A percentile compares a stretch with the other conserved stretches of the same genome.
phyloP scores from a whole-genome alignment of 2,888 invertebrate species.

The Torymus aiolomorphi region DNA sequence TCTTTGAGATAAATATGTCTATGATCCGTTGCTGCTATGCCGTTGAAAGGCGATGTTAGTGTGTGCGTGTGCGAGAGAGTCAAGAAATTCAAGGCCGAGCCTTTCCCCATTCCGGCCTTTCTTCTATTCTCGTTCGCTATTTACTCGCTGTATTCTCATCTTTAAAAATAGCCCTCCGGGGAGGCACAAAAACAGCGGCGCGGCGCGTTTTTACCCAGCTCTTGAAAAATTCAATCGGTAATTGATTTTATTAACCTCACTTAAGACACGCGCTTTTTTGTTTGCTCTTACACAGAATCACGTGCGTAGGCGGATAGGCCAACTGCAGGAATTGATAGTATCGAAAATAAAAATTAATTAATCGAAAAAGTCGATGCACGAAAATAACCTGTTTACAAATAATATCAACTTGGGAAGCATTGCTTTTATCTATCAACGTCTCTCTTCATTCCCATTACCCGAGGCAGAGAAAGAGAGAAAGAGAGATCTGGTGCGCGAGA shows the following conservation, averaged over 20 bases:
- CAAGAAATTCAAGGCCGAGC: slow-evolving; percentile 68
- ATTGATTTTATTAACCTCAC: neutral
- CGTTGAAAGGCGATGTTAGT: too few relatives aligned
- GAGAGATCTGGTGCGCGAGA: slow-evolving; percentile 30
- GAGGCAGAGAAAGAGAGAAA: too few relatives aligned
- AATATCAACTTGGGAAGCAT: slow-evolving; percentile 7
- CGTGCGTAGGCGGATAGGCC: too few relatives aligned
- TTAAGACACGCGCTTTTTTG: too few relatives aligned
- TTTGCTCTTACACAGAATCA: too few relatives aligned
- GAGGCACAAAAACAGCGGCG: neutral
- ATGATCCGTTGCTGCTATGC: slow-evolving; percentile 52
- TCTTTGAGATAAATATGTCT: slow-evolving; percentile 72
- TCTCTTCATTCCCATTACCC: slow-evolving; percentile 43
- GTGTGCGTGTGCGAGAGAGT: slow-evolving; percentile 45
- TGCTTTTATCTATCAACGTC: slow-evolving; percentile 19
- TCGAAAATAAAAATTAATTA: neutral
- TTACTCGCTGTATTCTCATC: slow-evolving; percentile 48
- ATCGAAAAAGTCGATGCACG: neutral
- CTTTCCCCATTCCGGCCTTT: slow-evolving; percentile 57
- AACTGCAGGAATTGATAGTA: too few relatives aligned
- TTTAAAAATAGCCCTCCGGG: slow-evolving; percentile 51
- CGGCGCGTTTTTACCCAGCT: neutral
- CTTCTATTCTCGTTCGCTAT: slow-evolving; percentile 50
- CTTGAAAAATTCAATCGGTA: neutral
- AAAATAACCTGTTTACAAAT: neutral